Evolutionary conservation across 1,140 invertebrate genomes (phyloP).

Genomic region (Trichomalopsis sarcophagae): DNA sequence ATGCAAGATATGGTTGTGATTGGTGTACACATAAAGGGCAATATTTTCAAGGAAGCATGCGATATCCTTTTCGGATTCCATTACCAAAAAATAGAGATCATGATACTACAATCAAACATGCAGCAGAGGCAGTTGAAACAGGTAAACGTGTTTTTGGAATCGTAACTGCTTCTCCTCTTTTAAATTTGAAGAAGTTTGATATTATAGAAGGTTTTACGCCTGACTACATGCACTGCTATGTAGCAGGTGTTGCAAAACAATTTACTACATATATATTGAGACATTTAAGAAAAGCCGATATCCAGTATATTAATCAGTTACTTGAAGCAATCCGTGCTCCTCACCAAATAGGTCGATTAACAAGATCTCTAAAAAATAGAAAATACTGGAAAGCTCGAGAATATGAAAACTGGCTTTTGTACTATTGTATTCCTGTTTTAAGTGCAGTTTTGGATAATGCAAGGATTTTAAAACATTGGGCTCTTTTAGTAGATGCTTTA

Average conservation of each 20-base stretch:
- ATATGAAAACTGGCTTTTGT: no score
- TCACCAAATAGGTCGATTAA: no score
- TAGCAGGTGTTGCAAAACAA: constrained; percentile 37
- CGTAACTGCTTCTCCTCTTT: background rate
- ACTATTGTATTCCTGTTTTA: no score
- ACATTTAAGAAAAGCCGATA: no score
- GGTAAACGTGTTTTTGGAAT: constrained; percentile 1
- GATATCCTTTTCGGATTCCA: background rate
- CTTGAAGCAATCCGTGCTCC: no score
- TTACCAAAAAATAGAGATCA: background rate
- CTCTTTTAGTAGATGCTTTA: no score
- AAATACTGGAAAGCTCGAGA: no score
- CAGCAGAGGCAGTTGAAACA: background rate
- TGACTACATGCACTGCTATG: constrained; percentile 41
- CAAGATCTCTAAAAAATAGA: no score
- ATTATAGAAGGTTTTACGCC: constrained; percentile 23
- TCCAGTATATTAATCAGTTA: no score
- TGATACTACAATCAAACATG: background rate
- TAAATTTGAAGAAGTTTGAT: constrained; percentile 30
- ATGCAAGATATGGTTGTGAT: constrained; percentile 12
- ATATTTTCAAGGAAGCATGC: background rate
- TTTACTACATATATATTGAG: background rate
- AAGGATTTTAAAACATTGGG: no score
- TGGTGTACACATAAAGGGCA: constrained; percentile 12
- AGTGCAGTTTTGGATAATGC: no score